Evolutionary conservation across 2,888 invertebrate genomes (phyloP).

Genomic region (Dysmachus trigonus): DNA sequence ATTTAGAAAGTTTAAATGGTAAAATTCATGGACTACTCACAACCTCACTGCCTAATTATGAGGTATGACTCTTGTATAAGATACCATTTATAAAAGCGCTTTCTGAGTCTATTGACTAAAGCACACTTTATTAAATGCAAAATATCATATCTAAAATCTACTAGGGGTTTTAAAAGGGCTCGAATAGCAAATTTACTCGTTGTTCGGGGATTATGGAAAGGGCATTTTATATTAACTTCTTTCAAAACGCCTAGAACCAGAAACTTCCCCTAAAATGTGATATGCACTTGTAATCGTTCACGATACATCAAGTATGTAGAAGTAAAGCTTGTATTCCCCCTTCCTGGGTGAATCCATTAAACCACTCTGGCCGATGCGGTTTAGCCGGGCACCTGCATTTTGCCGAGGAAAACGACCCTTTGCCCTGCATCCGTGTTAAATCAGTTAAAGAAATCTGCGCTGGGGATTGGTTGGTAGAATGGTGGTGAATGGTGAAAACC

Average conservation of each 20-base stretch:
- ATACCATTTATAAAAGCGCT: no score
- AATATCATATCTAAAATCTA: not conserved
- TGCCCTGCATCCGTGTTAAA: slow-evolving; percentile 8
- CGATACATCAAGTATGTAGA: not conserved
- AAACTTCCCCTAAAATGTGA: not conserved
- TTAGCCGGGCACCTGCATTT: slow-evolving; percentile 26
- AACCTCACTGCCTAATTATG: no score
- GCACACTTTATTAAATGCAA: not conserved
- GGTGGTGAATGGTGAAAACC: slow-evolving; percentile 32
- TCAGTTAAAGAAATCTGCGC: not conserved
- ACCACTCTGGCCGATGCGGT: not conserved
- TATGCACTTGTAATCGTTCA: not conserved
- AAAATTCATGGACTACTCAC: no score
- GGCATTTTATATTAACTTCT: not conserved
- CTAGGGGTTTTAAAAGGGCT: not conserved
- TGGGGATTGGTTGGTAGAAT: not conserved
- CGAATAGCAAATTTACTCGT: not conserved
- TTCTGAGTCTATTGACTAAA: not conserved
- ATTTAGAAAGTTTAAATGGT: no score
- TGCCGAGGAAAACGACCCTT: not conserved
- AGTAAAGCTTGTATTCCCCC: not conserved
- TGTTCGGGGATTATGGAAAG: not conserved
- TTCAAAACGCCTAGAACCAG: not conserved
- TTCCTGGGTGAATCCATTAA: not conserved
- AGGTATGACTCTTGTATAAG: no score